Base-by-base conservation (phyloP, 2,888 invertebrate genomes). In the Laothoe populi region DNA sequence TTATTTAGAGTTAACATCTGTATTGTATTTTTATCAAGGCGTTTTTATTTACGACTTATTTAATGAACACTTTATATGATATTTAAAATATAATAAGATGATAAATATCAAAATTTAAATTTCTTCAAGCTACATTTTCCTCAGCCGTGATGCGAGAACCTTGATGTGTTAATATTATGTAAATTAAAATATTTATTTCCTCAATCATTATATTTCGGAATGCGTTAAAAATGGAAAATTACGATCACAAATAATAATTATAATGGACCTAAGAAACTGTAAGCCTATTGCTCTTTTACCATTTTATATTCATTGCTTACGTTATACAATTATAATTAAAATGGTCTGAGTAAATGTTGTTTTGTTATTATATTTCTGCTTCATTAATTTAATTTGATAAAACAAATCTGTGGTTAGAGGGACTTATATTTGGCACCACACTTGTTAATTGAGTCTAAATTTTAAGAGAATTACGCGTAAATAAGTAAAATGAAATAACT, bases 401-500 rank as follows among this genome's bases (percentile, higher is more conserved):
- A 46, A 44, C 4, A 16, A 24, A 21, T 35, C 10, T 57, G 61
- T 61, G 61, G 61, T 61, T 53, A 19, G 53, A 11, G 19, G 16
- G 19, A 35, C 35, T 53, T 24, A 24, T 35, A 19, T 35, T 53
- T 19, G 35, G 53, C 19, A 53, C 8, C 4, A 19, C 16, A 19
- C 0, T 19, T 16, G 19, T 10, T 35, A 53, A 53, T 53, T 19
- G 31, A 53, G 16, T 10, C 10, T 42, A 38, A 49, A 53, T 42
- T 61, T 42, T 31, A 53, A 21, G 48, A 26, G 40, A 48, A 48
- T 26, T n/a, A 35, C 8, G 0, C 24, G 42, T 66, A 70, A 62
- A 40, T 35, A 64, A 66, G 64, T 64, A 63, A 64, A 69, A 65
- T 67, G 68, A 71, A 75, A 74, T 70, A 71, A 72, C 63, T 8